Percentiles rank a stretch among this genome's conserved stretches.
These are phyloP conservation scores for Plecotus auritus DNA, from an alignment of 2,113 vertebrate genomes.

Conservation along the genomic window DNA sequence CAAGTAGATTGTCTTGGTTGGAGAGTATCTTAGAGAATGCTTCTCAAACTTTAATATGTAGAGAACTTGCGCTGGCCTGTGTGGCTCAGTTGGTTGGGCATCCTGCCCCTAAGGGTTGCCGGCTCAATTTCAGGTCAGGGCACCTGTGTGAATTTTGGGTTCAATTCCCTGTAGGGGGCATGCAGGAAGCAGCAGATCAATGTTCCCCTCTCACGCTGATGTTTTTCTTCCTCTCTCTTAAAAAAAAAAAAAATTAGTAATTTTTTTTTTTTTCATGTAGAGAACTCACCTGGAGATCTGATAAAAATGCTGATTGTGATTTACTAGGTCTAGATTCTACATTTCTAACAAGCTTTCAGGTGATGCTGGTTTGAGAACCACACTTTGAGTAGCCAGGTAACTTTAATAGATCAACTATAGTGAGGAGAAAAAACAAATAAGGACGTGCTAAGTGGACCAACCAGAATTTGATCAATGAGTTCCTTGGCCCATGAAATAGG, in stretches of 20 bases:
- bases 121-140: not conserved
- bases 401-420: not conserved
- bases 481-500: not conserved
- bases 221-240: not conserved
- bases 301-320: not conserved
- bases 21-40: not conserved
- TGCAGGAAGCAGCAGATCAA: not conserved
- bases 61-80: not conserved
- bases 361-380: not conserved
- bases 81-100: not conserved
- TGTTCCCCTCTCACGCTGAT: not conserved
- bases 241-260: too few relatives aligned
- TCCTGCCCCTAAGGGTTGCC: not conserved
- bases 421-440: not conserved
- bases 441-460: not conserved
- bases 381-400: not conserved
- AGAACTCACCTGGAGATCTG: not conserved
- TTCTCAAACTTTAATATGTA: not conserved
- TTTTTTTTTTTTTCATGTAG: not conserved
- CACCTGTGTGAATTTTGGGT: not conserved
- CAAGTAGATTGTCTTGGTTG: not conserved
- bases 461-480: not conserved
- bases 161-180: not conserved
- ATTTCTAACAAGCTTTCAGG: not conserved
- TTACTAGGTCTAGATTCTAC: not conserved